These are phyloP conservation scores for Oxygymnocypris stewartii DNA, from an alignment of 2,113 vertebrate species.

Conservation along the genomic window DNA sequence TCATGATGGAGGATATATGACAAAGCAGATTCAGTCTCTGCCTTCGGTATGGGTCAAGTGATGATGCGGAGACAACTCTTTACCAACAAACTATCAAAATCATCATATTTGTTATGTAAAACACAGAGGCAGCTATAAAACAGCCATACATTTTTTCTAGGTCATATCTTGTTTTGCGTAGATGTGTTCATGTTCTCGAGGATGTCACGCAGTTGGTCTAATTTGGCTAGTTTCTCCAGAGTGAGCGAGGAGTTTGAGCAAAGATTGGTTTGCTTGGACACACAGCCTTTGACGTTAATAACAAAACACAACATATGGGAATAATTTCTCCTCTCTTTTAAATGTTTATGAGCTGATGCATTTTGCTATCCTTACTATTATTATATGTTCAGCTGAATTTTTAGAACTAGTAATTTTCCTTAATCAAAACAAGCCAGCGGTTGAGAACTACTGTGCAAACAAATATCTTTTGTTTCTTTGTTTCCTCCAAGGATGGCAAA, in stretches of 20 bases:
- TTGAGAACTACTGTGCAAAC: background rate
- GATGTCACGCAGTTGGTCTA: background rate
- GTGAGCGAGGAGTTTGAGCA: background rate
- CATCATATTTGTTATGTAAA: slow-evolving; percentile 2
- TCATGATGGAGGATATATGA: slow-evolving; percentile 13
- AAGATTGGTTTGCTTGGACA: background rate
- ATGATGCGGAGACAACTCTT: slow-evolving; percentile 19
- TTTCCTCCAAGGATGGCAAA: background rate
- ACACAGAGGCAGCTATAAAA: background rate
- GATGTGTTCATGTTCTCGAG: background rate
- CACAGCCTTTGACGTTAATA: background rate
- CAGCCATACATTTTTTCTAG: background rate
- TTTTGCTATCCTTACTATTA: background rate
- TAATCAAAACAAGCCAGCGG: background rate
- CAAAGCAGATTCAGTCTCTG: slow-evolving; percentile 18
- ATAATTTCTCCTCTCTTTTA: background rate
- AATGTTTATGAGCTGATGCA: background rate
- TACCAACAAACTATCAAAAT: slow-evolving; percentile 28
- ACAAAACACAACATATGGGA: background rate
- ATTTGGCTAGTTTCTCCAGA: background rate
- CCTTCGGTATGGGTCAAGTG: slow-evolving; percentile 17
- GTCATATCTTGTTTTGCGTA: background rate
- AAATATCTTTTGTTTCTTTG: background rate
- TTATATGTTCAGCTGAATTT: background rate
- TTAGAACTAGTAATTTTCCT: background rate